Conservation (phyloP, 1,140 invertebrate species). For the Scaptomyza montana region DNA sequence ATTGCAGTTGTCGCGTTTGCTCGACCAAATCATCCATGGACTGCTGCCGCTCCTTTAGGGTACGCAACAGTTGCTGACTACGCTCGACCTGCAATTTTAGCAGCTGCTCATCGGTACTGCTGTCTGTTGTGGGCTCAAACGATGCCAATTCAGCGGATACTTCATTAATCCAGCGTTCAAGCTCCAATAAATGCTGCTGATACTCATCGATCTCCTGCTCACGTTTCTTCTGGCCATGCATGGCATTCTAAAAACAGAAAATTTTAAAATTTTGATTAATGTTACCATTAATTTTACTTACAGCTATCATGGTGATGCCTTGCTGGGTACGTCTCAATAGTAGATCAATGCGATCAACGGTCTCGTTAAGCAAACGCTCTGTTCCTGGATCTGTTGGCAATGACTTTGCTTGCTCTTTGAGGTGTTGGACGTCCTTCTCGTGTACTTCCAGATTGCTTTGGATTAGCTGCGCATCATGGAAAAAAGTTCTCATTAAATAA, state of each 20-base stretch:
- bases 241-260: slow-evolving; percentile 83
- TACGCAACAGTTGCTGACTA: slow-evolving; percentile 71
- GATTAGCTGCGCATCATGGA: slow-evolving; percentile 68
- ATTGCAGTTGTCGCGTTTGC: slow-evolving; percentile 70
- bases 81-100: slow-evolving; percentile 72
- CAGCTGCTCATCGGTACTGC: slow-evolving; percentile 68
- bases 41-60: slow-evolving; percentile 76
- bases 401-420: slow-evolving; percentile 62
- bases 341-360: slow-evolving; percentile 74
- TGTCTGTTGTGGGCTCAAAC: slow-evolving; percentile 68
- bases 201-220: slow-evolving; percentile 86
- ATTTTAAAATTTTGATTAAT: background rate
- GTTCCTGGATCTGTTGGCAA: slow-evolving; percentile 74
- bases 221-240: slow-evolving; percentile 85
- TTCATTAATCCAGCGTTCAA: slow-evolving; percentile 86
- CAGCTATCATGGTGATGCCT: slow-evolving; percentile 81
- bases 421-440: slow-evolving; percentile 64
- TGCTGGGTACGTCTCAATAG: slow-evolving; percentile 76
- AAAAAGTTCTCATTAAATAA: slow-evolving; percentile 22
- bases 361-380: slow-evolving; percentile 76
- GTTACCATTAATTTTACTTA: slow-evolving; percentile 40
- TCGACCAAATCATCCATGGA: slow-evolving; percentile 75
- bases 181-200: slow-evolving; percentile 86
- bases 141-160: slow-evolving; percentile 70
- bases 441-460: slow-evolving; percentile 80